Conservation (phyloP, 2,113 vertebrate genomes). For the Eptesicus fuscus region DNA sequence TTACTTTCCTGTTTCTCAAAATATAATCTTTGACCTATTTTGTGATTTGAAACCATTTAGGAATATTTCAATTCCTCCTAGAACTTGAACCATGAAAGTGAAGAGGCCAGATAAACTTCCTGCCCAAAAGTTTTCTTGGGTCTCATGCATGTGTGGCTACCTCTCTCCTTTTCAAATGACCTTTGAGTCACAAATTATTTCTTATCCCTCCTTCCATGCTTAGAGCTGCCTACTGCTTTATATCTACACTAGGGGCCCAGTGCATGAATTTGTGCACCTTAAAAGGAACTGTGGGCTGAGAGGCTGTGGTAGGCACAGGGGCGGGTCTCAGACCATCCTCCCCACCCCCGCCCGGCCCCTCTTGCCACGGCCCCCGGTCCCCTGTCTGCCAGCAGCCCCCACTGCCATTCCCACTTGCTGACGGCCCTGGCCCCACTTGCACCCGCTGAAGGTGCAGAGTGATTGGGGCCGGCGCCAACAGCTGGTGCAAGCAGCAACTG, state of each 20-base stretch:
- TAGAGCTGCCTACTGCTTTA: background rate
- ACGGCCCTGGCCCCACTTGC: no score
- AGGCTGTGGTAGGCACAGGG: no score
- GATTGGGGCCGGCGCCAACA: no score
- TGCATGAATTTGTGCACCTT: no score
- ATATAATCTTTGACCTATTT: background rate
- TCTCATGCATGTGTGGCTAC: background rate
- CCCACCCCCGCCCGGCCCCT: no score
- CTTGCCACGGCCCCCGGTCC: fast-evolving
- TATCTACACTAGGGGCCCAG: background rate
- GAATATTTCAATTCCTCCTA: background rate
- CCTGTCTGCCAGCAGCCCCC: no score
- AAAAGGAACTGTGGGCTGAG: no score
- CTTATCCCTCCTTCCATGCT: background rate
- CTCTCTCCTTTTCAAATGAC: background rate
- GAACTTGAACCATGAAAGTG: background rate
- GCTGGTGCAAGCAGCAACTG: no score
- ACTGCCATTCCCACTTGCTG: no score
- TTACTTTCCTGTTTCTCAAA: background rate
- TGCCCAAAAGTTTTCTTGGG: background rate
- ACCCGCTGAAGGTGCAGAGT: no score
- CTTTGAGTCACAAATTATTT: background rate
- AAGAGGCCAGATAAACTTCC: background rate
- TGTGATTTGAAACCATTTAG: background rate
- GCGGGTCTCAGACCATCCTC: no score